Evolutionary conservation across 2,797 vertebrate genomes (phyloP).

Genomic region (Leucoraja ocellata): DNA sequence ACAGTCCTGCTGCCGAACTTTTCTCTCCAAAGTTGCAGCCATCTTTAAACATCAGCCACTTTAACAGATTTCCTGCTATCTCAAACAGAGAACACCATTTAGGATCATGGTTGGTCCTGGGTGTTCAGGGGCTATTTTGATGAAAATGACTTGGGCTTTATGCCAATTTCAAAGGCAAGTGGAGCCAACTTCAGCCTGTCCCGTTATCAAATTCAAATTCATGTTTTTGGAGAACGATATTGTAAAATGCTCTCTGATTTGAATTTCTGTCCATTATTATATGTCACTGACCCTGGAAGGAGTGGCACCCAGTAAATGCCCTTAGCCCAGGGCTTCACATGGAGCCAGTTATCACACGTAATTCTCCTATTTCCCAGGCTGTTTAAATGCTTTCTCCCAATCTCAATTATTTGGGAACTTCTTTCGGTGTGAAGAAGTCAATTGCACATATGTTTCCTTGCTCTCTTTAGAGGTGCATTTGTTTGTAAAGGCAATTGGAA

Average conservation of each 20-base stretch:
- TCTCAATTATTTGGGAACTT: slow-evolving; percentile 20
- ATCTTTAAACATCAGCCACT: background rate
- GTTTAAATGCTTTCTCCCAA: background rate
- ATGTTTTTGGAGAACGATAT: background rate
- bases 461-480: background rate
- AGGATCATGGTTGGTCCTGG: background rate
- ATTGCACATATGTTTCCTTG: slow-evolving; percentile 5
- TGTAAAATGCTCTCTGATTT: background rate
- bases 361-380: background rate
- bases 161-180: too few relatives aligned
- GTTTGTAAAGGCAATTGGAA: background rate
- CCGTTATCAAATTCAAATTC: background rate
- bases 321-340: background rate
- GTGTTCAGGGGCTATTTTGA: background rate
- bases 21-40: background rate
- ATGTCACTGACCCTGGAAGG: background rate
- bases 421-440: background rate
- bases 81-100: background rate
- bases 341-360: background rate
- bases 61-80: background rate
- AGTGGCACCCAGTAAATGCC: background rate
- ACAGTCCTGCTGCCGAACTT: background rate
- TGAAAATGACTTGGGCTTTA: background rate
- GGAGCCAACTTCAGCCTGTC: background rate
- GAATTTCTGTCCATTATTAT: background rate